A percentile compares a stretch with the other conserved stretches of the same genome.
phyloP scores from a whole-genome alignment of 1,140 invertebrate species.

The Octopus bimaculoides region DNA sequence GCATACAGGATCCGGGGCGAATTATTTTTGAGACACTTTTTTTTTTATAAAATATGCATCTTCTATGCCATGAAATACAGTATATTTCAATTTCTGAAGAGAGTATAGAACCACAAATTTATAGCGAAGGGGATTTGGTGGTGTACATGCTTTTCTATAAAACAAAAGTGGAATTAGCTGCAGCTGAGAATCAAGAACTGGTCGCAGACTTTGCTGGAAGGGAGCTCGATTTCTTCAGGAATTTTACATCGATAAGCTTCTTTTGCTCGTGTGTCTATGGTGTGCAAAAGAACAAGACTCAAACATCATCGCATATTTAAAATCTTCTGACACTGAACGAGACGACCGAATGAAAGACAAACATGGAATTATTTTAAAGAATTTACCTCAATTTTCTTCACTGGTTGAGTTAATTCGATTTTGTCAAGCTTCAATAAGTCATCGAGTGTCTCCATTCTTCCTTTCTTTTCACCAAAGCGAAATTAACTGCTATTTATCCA shows the following conservation, averaged over 20 bases:
- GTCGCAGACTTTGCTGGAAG: background rate
- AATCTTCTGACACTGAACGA: too few species aligned
- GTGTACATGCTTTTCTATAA: slow-evolving; percentile 9
- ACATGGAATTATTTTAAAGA: too few species aligned
- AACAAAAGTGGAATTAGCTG: background rate
- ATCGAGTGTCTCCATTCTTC: slow-evolving; percentile 32
- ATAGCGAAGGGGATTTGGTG: slow-evolving; percentile 1
- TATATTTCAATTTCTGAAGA: background rate
- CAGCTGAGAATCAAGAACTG: background rate
- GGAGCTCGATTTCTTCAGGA: slow-evolving; percentile 9
- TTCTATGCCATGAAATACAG: background rate
- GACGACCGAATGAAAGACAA: too few species aligned
- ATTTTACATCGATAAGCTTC: background rate
- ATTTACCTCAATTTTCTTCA: slow-evolving; percentile 40
- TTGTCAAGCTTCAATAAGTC: slow-evolving; percentile 41
- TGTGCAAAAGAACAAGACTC: background rate
- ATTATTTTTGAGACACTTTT: too few species aligned
- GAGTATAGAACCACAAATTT: background rate
- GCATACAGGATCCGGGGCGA: too few species aligned
- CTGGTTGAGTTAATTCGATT: slow-evolving; percentile 33
- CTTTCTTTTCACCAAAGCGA: too few species aligned
- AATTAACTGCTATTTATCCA: too few species aligned
- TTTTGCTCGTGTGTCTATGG: background rate
- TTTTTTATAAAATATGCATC: background rate
- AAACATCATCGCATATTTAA: too few species aligned